These are phyloP conservation scores for Drosophila bunnanda DNA, from an alignment of 2,888 invertebrate genomes.

Conservation along the genomic window DNA sequence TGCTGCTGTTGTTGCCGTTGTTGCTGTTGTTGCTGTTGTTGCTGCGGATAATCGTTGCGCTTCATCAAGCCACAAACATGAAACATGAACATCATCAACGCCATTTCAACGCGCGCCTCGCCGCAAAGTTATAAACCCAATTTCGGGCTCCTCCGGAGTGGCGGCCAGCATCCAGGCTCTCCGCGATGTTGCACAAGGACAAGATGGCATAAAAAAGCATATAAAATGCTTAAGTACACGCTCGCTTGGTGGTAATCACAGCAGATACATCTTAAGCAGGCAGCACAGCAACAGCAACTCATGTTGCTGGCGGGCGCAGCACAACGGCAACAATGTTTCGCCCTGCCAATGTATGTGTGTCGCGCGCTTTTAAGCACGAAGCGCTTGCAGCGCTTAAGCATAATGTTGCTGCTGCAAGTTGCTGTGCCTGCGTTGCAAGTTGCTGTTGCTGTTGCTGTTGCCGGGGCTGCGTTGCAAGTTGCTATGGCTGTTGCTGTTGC, in stretches of 20 bases:
- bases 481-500: constrained; percentile 16
- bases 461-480: neutral
- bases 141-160: constrained; percentile 48
- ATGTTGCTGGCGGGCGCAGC: constrained; percentile 58
- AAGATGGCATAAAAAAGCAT: constrained; percentile 74
- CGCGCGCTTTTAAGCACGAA: constrained; percentile 66
- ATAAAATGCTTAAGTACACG: constrained; percentile 81
- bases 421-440: neutral
- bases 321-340: constrained; percentile 57
- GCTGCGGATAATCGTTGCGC: constrained; percentile 78
- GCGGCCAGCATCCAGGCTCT: constrained; percentile 6
- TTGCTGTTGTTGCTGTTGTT: constrained; percentile 19
- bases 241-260: constrained; percentile 76
- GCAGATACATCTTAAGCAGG: constrained; percentile 78
- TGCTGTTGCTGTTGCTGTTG: constrained; percentile 28
- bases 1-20: constrained; percentile 39
- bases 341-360: constrained; percentile 40
- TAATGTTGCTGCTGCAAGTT: constrained; percentile 37
- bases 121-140: constrained; percentile 72
- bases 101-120: constrained; percentile 77
- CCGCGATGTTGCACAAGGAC: constrained; percentile 62
- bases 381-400: constrained; percentile 56
- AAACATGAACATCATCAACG: constrained; percentile 80
- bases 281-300: constrained; percentile 59
- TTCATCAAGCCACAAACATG: constrained; percentile 78